Conservation (phyloP, 2,797 vertebrate genomes). For the Sandelia bainsii region DNA sequence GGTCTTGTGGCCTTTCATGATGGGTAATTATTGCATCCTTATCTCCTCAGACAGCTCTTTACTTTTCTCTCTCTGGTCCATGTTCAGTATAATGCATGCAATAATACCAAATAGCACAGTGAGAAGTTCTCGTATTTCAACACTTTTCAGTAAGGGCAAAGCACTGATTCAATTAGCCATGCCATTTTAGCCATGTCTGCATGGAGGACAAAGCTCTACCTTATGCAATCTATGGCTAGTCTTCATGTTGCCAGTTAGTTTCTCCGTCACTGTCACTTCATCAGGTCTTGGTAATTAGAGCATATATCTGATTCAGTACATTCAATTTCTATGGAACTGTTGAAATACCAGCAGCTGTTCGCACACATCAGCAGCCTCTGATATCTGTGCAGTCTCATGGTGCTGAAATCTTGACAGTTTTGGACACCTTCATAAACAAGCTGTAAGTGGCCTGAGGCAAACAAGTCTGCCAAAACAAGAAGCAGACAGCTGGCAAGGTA, state of each 20-base stretch:
- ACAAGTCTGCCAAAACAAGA: slow-evolving; percentile 60
- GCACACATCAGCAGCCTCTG: slow-evolving; percentile 39
- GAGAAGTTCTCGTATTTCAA: too few relatives aligned
- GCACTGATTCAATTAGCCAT: too few relatives aligned
- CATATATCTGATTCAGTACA: not conserved
- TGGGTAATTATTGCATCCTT: too few relatives aligned
- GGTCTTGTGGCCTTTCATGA: too few relatives aligned
- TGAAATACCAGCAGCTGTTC: slow-evolving; percentile 44
- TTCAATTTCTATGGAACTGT: not conserved
- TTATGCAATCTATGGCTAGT: not conserved
- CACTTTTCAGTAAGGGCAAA: too few relatives aligned
- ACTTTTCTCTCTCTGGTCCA: too few relatives aligned
- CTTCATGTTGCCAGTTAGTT: slow-evolving; percentile 3
- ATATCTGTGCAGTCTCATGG: slow-evolving; percentile 4
- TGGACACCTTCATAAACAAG: slow-evolving; percentile 69
- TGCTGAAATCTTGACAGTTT: slow-evolving; percentile 56
- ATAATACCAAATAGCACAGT: too few relatives aligned
- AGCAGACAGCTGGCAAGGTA: slow-evolving; percentile 68
- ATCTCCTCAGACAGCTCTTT: too few relatives aligned
- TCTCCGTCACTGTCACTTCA: slow-evolving; percentile 1
- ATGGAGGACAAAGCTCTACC: not conserved
- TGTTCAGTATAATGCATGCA: too few relatives aligned
- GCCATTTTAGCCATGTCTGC: too few relatives aligned
- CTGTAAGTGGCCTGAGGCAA: slow-evolving; percentile 56
- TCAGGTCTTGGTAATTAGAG: not conserved